phyloP scores from a whole-genome alignment of 2,797 vertebrate genomes.

The Micrastur ruficollis region DNA sequence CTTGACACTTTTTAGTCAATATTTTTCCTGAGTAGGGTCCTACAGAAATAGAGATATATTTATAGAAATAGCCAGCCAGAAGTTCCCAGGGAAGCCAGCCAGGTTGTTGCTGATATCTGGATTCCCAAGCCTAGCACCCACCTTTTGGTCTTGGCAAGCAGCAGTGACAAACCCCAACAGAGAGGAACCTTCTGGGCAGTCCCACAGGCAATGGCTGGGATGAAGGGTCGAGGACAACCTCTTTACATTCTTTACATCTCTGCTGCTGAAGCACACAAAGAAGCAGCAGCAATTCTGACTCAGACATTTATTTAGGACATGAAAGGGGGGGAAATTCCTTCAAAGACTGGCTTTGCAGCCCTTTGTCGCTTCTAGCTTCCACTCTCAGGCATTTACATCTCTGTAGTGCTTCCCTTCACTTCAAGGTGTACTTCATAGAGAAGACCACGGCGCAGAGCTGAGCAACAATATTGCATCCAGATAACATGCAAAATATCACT shows the following conservation, averaged over 20 bases:
- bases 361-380: background rate
- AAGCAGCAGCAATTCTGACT: background rate
- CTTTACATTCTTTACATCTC: background rate
- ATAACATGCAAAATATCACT: background rate
- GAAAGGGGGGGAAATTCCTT: background rate
- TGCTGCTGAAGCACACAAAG: background rate
- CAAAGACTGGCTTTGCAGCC: background rate
- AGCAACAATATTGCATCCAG: background rate
- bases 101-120: background rate
- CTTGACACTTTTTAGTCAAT: background rate
- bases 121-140: background rate
- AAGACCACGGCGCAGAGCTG: background rate
- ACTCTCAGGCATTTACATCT: background rate
- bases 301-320: background rate
- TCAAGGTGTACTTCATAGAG: background rate
- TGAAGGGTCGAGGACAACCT: background rate
- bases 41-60: background rate
- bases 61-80: background rate
- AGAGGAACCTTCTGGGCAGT: background rate
- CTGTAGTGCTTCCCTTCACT: background rate
- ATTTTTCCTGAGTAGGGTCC: background rate
- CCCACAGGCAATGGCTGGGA: background rate
- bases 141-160: background rate
- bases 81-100: background rate
- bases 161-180: background rate